Evolutionary conservation across 2,113 vertebrate genomes (phyloP).

Genomic region (Lasiurus borealis): DNA sequence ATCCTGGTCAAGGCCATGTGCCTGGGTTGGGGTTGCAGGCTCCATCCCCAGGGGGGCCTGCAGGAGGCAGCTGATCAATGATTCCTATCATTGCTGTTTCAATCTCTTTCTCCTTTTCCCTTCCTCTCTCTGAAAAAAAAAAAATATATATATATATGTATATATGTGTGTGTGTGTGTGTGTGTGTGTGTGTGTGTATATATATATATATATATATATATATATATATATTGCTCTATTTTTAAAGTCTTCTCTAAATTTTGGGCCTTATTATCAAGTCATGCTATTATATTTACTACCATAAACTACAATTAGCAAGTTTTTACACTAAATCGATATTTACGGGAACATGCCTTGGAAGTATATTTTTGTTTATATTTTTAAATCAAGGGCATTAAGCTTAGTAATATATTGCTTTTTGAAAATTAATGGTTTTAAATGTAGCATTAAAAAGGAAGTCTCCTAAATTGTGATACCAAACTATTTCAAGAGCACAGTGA

Average conservation of each 20-base stretch:
- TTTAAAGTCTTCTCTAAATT: conserved; percentile 26
- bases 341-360: neutral
- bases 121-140: no score
- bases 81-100: no score
- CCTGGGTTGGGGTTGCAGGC: no score
- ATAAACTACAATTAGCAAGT: neutral
- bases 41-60: no score
- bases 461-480: conserved; percentile 11
- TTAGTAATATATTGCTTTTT: neutral
- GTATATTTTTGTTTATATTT: conserved; percentile 27
- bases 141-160: no score
- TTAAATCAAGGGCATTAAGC: conserved; percentile 41
- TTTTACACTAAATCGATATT: neutral
- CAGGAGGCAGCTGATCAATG: no score
- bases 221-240: neutral
- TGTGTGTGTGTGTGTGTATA: no score
- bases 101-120: no score
- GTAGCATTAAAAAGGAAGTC: neutral
- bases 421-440: conserved; percentile 13
- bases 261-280: neutral
- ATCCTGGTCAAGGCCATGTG: no score
- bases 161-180: no score
- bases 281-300: conserved; percentile 6
- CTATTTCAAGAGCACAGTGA: conserved; percentile 11
- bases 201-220: no score